Percentiles rank a stretch among this genome's conserved stretches.
Evolutionary conservation across 1,140 invertebrate genomes (phyloP).

Genomic region (Centruroides vittatus): DNA sequence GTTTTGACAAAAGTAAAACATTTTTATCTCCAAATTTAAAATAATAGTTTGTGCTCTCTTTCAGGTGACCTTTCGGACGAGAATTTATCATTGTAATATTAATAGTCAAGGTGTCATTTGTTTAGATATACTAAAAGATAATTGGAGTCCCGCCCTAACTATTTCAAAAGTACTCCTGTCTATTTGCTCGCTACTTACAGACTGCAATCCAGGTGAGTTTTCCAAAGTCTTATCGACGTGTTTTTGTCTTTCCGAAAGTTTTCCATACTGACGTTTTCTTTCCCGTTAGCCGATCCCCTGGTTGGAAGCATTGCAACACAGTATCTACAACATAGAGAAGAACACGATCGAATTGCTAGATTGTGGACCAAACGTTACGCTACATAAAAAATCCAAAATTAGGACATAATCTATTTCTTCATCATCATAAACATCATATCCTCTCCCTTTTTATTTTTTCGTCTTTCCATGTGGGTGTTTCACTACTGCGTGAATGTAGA

Average conservation of each 20-base stretch:
- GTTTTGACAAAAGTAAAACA: too few species aligned
- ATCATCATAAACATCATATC: too few species aligned
- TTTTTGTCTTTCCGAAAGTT: neutral
- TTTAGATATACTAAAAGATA: slow-evolving; percentile 88
- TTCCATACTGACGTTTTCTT: neutral
- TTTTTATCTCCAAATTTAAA: too few species aligned
- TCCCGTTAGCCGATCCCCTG: slow-evolving; percentile 66
- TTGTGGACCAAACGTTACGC: slow-evolving; percentile 97
- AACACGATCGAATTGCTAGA: slow-evolving; percentile 93
- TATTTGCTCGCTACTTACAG: slow-evolving; percentile 87
- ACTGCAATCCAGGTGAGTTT: slow-evolving; percentile 80
- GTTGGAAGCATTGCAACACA: slow-evolving; percentile 97
- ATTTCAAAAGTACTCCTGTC: slow-evolving; percentile 89
- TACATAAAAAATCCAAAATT: slow-evolving; percentile 45
- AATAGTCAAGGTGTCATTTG: slow-evolving; percentile 94
- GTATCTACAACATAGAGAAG: slow-evolving; percentile 91
- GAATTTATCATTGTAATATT: slow-evolving; percentile 95
- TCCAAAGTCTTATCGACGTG: neutral
- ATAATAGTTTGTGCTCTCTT: too few species aligned
- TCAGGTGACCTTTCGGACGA: slow-evolving; percentile 86
- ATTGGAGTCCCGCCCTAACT: slow-evolving; percentile 88
- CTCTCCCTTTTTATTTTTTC: too few species aligned
- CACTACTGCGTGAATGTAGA: too few species aligned
- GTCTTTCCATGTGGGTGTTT: too few species aligned
- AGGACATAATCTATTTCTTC: too few species aligned